A percentile compares a stretch with the other conserved stretches of the same genome.
phyloP scores from a whole-genome alignment of 2,888 invertebrate species.

The Lasioglossum figueresi region DNA sequence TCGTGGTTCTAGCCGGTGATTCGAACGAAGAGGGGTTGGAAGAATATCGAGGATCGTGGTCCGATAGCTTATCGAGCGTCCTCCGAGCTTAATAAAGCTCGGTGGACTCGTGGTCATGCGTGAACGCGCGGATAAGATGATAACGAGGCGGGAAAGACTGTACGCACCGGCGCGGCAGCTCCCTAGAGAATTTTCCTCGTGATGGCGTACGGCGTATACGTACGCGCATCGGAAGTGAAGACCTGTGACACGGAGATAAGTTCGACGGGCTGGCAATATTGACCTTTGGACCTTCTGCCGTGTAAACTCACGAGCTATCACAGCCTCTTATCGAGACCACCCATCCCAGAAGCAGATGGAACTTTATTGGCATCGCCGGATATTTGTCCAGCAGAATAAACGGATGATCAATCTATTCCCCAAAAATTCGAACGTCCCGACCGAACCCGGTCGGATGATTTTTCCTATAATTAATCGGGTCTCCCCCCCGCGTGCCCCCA shows the following conservation, averaged over 20 bases:
- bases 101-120: slow-evolving; percentile 56
- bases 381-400: background rate
- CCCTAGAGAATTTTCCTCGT: slow-evolving; percentile 62
- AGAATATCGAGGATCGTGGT: background rate
- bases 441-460: background rate
- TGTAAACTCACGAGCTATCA: slow-evolving; percentile 64
- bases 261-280: slow-evolving; percentile 71
- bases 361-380: slow-evolving; percentile 53
- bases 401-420: slow-evolving; percentile 9
- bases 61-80: slow-evolving; percentile 14
- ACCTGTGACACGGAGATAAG: slow-evolving; percentile 69
- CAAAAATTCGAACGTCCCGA: background rate
- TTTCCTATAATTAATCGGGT: background rate
- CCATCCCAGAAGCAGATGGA: slow-evolving; percentile 40
- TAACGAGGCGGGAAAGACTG: slow-evolving; percentile 56
- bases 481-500: accelerated
- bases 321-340: slow-evolving; percentile 51
- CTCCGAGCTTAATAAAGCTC: slow-evolving; percentile 53
- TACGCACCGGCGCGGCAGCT: slow-evolving; percentile 51
- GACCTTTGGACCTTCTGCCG: slow-evolving; percentile 66
- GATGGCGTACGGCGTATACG: slow-evolving; percentile 38
- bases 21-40: background rate
- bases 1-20: background rate
- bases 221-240: slow-evolving; percentile 51
- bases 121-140: slow-evolving; percentile 60